A percentile compares a stretch with the other conserved stretches of the same genome.
These are phyloP conservation scores for Drosophila anomalata DNA, from an alignment of 2,888 invertebrate species.

Conservation along the genomic window DNA sequence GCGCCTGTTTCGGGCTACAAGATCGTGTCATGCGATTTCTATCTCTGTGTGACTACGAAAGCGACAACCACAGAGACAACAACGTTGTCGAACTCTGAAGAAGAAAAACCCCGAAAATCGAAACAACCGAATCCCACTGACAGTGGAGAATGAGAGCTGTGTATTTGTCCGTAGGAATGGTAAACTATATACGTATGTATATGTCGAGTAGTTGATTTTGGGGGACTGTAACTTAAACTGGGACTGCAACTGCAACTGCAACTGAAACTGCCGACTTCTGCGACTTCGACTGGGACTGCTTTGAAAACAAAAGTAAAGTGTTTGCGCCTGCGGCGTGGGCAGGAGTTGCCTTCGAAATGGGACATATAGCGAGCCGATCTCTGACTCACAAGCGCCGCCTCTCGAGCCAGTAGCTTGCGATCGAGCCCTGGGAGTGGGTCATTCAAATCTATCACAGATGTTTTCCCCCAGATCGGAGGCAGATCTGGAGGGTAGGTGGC, in stretches of 20 bases:
- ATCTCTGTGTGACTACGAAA: conserved; percentile 73
- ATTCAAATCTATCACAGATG: conserved; percentile 41
- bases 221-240: conserved; percentile 19
- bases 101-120: conserved; percentile 63
- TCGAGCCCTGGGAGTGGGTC: conserved; percentile 42
- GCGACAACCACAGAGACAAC: conserved; percentile 73
- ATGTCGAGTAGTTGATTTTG: conserved; percentile 30
- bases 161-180: conserved; percentile 4
- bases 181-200: not conserved
- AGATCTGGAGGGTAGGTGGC: not conserved
- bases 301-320: conserved; percentile 79
- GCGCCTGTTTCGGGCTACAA: conserved; percentile 80
- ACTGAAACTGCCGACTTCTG: conserved; percentile 21
- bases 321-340: conserved; percentile 55
- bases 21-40: conserved; percentile 80
- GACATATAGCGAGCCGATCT: conserved; percentile 56
- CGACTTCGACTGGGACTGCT: conserved; percentile 41
- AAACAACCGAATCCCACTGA: conserved; percentile 39
- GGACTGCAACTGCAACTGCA: conserved; percentile 32
- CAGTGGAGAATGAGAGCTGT: conserved; percentile 53
- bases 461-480: conserved; percentile 15
- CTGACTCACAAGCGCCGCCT: conserved; percentile 69
- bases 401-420: conserved; percentile 28
- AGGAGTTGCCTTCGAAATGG: conserved; percentile 44
- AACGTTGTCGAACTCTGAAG: conserved; percentile 75